Percentiles rank a stretch among this genome's conserved stretches.
Evolutionary conservation across 2,113 vertebrate species (phyloP).

Genomic region (Microcebus murinus): DNA sequence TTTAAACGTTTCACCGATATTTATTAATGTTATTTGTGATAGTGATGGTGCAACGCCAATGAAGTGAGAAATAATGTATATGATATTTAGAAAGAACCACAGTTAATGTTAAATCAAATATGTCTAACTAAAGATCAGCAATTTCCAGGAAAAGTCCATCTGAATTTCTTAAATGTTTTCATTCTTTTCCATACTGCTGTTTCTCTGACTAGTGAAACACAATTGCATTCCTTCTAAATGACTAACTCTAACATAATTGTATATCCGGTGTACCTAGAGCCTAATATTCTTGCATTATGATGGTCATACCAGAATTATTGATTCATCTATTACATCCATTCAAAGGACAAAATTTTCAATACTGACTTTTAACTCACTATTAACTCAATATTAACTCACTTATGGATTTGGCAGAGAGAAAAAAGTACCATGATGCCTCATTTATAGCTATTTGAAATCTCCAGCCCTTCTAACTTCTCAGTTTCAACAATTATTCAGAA

Average conservation of each 20-base stretch:
- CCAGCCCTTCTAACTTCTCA: constrained; percentile 72
- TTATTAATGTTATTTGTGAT: not conserved
- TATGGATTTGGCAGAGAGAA: constrained; percentile 54
- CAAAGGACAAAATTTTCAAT: constrained; percentile 67
- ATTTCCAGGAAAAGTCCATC: not conserved
- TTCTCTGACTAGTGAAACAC: constrained; percentile 34
- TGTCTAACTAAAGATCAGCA: not conserved
- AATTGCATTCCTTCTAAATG: not conserved
- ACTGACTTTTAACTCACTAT: constrained; percentile 72
- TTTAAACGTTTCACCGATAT: not conserved
- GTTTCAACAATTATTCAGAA: constrained; percentile 83
- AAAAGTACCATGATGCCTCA: constrained; percentile 61
- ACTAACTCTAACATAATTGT: constrained; percentile 32
- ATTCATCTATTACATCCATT: constrained; percentile 65
- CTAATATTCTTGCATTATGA: not conserved
- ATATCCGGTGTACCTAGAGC: not conserved
- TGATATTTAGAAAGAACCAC: not conserved
- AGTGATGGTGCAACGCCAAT: not conserved
- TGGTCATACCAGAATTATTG: constrained; percentile 60
- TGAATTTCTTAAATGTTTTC: not conserved
- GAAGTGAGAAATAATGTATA: not conserved
- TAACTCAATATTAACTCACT: constrained; percentile 62
- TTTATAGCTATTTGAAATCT: constrained; percentile 79
- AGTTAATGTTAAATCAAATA: not conserved
- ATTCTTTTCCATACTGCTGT: not conserved